Evolutionary conservation across 2,797 vertebrate genomes (phyloP), one percentile per base, ranked within the genome.

Genomic region (Scolopax rusticola): DNA sequence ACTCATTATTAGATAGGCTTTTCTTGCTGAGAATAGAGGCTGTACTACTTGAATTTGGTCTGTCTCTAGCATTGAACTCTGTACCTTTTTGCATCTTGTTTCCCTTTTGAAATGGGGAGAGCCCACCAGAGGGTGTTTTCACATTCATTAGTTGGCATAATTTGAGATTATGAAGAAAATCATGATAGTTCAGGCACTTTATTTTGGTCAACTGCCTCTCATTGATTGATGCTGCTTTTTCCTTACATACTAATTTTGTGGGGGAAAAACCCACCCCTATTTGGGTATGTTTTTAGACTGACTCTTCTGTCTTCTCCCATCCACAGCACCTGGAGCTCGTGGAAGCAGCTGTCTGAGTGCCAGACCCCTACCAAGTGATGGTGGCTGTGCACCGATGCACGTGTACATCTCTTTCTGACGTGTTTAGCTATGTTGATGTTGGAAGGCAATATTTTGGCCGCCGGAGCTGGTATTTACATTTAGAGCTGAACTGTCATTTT

Each of bases 101-200:
- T 79, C 8, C 48, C 38, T 64, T 84, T 69, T 78, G 36, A 69
- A 91, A 85, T 13, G 6, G 50, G 53, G 91, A 90, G 32, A 77
- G 19, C 28, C n/a, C 61, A 80, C 48, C 47, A 45, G 70, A 74
- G 59, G 28, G 32, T 86, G 43, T 83, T 90, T 87, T 69, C 77
- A 80, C 32, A 77, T 82, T 90, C 94, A 87, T 93, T 93, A 89
- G 33, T 63, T 78, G 82, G 32, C 47, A 45, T 68, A 63, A 77
- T 80, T 79, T 82, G 81, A 68, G 41, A 23, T 30, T 32, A 40
- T 71, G 77, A 77, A 59, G 69, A 82, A 95, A 70, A 36, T 65
- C 13, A 0, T 25, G 9, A 20, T 28, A 53, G 36, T 75, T 91
- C 45, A 65, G 65, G n/a, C 2, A 2, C 51, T 81, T 65, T 24